Conservation (phyloP, 1,140 invertebrate genomes). For the Gonatopus flavifemur region DNA sequence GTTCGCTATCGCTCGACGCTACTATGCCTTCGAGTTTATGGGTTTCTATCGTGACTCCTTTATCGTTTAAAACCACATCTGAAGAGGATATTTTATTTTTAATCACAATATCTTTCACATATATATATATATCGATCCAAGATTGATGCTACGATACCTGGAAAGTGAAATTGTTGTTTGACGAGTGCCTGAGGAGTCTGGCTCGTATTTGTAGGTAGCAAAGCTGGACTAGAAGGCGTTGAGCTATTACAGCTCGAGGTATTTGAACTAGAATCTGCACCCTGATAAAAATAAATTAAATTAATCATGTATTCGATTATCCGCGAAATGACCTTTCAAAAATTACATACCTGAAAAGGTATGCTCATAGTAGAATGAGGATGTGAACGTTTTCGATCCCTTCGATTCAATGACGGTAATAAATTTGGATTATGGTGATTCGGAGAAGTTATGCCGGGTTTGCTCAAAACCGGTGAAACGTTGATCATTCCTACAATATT, state of each 20-base stretch:
- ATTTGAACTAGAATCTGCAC: conserved; percentile 87
- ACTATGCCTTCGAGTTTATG: conserved; percentile 69
- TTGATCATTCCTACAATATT: conserved; percentile 41
- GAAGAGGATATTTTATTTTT: conserved; percentile 27
- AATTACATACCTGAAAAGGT: conserved; percentile 63
- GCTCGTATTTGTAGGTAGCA: conserved; percentile 60
- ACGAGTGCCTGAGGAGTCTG: conserved; percentile 59
- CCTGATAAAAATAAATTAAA: conserved; percentile 46
- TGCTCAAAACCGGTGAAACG: conserved; percentile 49
- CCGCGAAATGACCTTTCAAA: too few relatives aligned
- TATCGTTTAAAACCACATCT: conserved; percentile 56
- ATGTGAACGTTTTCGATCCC: conserved; percentile 60
- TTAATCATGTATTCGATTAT: background rate
- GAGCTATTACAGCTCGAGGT: conserved; percentile 96
- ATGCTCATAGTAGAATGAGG: conserved; percentile 64
- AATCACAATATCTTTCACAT: background rate
- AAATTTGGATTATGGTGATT: conserved; percentile 51
- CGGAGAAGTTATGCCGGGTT: conserved; percentile 49
- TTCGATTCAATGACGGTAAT: conserved; percentile 39
- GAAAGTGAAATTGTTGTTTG: conserved; percentile 83
- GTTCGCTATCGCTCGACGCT: conserved; percentile 81
- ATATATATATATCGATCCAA: background rate
- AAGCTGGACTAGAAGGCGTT: conserved; percentile 90
- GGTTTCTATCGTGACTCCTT: conserved; percentile 62
- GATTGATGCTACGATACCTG: conserved; percentile 61